Evolutionary conservation across 2,888 invertebrate species (phyloP).

Genomic region (Anaspis maculata): DNA sequence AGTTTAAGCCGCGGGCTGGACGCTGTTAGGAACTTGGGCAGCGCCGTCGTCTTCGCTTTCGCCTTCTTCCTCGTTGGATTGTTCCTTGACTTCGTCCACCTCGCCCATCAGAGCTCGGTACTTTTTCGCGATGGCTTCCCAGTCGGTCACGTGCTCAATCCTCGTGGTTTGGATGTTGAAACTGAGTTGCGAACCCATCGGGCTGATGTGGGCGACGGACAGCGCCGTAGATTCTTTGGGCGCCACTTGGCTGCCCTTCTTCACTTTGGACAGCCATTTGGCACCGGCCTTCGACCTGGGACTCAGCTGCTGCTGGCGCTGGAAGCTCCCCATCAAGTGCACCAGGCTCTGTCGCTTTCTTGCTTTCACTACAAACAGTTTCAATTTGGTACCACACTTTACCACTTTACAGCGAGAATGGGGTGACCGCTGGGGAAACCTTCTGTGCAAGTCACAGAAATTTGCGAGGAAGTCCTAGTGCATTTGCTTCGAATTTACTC

Average conservation of each 20-base stretch:
- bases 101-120: slow-evolving; percentile 68
- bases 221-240: slow-evolving; percentile 73
- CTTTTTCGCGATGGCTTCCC: slow-evolving; percentile 84
- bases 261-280: slow-evolving; percentile 83
- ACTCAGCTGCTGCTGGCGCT: slow-evolving; percentile 60
- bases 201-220: slow-evolving; percentile 74
- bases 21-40: slow-evolving; percentile 24
- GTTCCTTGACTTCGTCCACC: slow-evolving; percentile 47
- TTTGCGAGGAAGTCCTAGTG: too few relatives aligned
- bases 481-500: too few relatives aligned
- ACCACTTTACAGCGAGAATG: too few relatives aligned
- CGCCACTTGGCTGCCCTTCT: slow-evolving; percentile 68
- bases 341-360: slow-evolving; percentile 66
- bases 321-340: slow-evolving; percentile 70
- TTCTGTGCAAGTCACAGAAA: too few relatives aligned
- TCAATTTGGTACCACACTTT: too few relatives aligned
- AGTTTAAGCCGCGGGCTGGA: slow-evolving; percentile 9
- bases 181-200: slow-evolving; percentile 76
- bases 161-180: slow-evolving; percentile 66
- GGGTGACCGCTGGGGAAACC: too few relatives aligned
- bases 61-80: slow-evolving; percentile 32
- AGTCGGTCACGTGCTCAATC: slow-evolving; percentile 85
- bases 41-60: slow-evolving; percentile 34
- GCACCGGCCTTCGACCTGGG: slow-evolving; percentile 80
- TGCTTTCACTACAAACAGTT: slow-evolving; percentile 31